Evolutionary conservation across 2,113 vertebrate species (phyloP), one percentile per base, ranked within the genome.

Genomic region (Pygoscelis antarcticus): DNA sequence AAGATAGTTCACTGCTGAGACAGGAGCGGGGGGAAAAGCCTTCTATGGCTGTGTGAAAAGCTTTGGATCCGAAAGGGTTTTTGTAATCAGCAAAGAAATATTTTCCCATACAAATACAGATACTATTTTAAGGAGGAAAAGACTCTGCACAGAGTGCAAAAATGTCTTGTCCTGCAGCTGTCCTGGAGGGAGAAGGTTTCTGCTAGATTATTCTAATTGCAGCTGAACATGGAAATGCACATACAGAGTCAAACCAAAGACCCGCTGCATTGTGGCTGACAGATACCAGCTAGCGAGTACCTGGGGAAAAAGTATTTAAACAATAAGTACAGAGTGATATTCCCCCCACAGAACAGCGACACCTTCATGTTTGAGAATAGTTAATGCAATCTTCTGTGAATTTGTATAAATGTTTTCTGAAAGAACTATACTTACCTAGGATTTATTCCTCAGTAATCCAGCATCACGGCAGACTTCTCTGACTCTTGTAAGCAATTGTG

Each of bases 201-300:
- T 79, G 46, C 22, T 64, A 25, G 29, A 12, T 42, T 42, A 6
- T 71, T 79, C 15, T 64, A 11, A 55, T 15, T 69, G 34, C 44
- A 90, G 11, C 27, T 77, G 69, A 55, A 34, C 7, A 6, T 3
- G 30, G 40, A 51, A 47, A 40, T 25, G 16, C 26, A 15, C 0
- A 2, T 44, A 11, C 4, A 13, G 64, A 66, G 34, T 38, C 25
- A 51, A 38, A 7, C 23, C 4, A 16, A 16, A 82, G 25, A 60
- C 13, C 23, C 7, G 3, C 38, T 4, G 0, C 0, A 0, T 3
- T 36, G 15, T 74, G 69, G 29, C 38, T 85, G 46, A 51, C 51
- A 49, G 22, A 3, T 42, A 16, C 4, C 7, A 61, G 51, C 38
- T 11, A 65, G 16, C 2, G 0, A 54, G 9, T 25, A 54, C 12